Evolutionary conservation across 1,140 invertebrate species (phyloP), one percentile per base, ranked within the genome.

Genomic region (Pomacea maculata): DNA sequence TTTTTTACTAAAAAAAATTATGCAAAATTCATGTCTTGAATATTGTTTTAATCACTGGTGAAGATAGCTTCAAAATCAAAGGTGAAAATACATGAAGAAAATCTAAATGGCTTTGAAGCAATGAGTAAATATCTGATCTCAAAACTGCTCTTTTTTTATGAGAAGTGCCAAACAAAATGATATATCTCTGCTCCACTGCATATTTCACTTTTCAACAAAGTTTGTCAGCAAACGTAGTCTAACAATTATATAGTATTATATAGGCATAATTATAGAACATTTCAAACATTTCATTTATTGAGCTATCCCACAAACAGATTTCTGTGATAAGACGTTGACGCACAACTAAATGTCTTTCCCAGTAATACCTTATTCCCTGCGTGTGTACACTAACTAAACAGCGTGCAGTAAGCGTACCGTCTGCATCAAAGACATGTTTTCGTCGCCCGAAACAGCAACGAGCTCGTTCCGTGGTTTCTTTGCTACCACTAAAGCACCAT

Each of bases 401-500:
- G 29, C 21, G 14, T 61, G 61, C 15, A 57, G 17, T 19, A 19
- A 65, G 19, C 14, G 17, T 84, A 89, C 89, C 80, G 87, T 85
- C 78, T 87, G 83, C 67, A 89, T 70, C 10, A 89, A 65, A 15
- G 85, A 82, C 29, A 75, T 78, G 65, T 72, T 29, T 25, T 84
- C 83, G 34, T 87, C 85, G 15, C 75, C 82, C 55, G 80, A 83
- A 7, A 76, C 75, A 19, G 92, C 92, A 68, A 95, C 93, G 17
- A 92, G 25, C 91, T 96, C 95, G 93, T 94, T 94, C 88, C 94
- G 93, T 1, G 93, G 93, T 86, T 93, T 94, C 90, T 95, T 96
- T 0, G 93, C 92, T 19, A 94, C 94, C 7, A 96, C 94, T 17
- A 96, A 83, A 14, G 94, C 93, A 70, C 93, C 92, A 80, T 96